Conservation (phyloP, 2,888 invertebrate species). For the Cartodere bifasciata region DNA sequence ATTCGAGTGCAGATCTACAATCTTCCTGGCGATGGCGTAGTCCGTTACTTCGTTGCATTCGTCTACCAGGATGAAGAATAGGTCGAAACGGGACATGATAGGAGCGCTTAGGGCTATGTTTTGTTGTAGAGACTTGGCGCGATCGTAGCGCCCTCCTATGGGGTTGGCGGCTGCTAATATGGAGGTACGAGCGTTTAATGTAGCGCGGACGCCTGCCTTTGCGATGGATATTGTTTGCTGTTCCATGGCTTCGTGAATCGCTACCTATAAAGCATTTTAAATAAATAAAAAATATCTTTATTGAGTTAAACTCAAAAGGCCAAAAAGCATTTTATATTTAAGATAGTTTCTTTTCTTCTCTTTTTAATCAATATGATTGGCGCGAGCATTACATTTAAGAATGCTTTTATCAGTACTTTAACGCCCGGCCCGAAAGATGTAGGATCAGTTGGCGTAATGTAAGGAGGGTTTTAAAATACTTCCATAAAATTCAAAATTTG, state of each 20-base stretch:
- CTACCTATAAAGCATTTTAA: too few relatives aligned
- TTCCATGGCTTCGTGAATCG: conserved; percentile 99
- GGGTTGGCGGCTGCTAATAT: conserved; percentile 98
- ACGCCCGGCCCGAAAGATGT: too few relatives aligned
- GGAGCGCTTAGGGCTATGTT: conserved; percentile 90
- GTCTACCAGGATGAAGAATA: conserved; percentile 96
- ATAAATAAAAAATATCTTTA: too few relatives aligned
- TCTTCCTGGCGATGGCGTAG: conserved; percentile 92
- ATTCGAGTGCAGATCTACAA: conserved; percentile 86
- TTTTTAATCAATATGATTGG: too few relatives aligned
- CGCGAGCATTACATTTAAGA: too few relatives aligned
- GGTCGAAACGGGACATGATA: conserved; percentile 97
- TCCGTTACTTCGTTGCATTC: conserved; percentile 93
- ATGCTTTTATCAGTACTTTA: too few relatives aligned
- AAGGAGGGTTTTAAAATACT: too few relatives aligned
- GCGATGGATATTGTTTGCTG: conserved; percentile 99
- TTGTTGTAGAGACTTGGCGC: conserved; percentile 84
- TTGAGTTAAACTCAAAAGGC: too few relatives aligned
- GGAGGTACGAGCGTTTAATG: conserved; percentile 92
- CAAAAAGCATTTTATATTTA: too few relatives aligned
- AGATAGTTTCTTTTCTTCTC: too few relatives aligned
- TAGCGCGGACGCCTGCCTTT: conserved; percentile 95
- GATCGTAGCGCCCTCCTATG: conserved; percentile 91
- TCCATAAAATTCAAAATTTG: too few relatives aligned
- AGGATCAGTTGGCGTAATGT: too few relatives aligned